Percentiles rank a stretch among this genome's conserved stretches.
Evolutionary conservation across 1,140 invertebrate genomes (phyloP).

Genomic region (Venustaconcha ellipsiformis): DNA sequence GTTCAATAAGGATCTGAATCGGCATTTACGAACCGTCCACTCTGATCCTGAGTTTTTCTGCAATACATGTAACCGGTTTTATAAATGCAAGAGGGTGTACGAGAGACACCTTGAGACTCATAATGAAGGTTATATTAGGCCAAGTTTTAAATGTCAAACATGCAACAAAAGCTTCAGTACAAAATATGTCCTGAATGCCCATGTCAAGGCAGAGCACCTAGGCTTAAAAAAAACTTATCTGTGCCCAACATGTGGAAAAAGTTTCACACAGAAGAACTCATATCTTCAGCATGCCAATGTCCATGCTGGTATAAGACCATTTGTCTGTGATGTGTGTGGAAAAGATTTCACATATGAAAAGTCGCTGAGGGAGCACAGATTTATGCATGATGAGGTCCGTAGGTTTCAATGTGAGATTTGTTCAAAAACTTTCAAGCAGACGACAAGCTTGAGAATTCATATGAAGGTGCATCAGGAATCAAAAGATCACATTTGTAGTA

Average conservation of each 20-base stretch:
- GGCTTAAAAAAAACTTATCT: slow-evolving; percentile 56
- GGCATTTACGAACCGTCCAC: slow-evolving; percentile 44
- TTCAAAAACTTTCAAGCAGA: slow-evolving; percentile 55
- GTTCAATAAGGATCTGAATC: slow-evolving; percentile 46
- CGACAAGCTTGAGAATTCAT: slow-evolving; percentile 55
- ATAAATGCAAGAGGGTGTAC: slow-evolving; percentile 44
- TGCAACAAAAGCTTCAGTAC: slow-evolving; percentile 54
- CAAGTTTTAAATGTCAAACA: slow-evolving; percentile 48
- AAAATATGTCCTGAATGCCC: slow-evolving; percentile 55
- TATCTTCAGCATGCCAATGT: slow-evolving; percentile 62
- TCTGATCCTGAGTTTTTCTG: slow-evolving; percentile 45
- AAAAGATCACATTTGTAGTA: slow-evolving; percentile 56
- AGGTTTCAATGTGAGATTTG: slow-evolving; percentile 57
- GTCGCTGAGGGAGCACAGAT: slow-evolving; percentile 55
- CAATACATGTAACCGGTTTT: slow-evolving; percentile 55
- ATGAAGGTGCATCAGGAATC: slow-evolving; percentile 56
- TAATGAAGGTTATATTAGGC: slow-evolving; percentile 51
- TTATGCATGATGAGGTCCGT: slow-evolving; percentile 54
- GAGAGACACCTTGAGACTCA: slow-evolving; percentile 49
- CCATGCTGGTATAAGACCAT: slow-evolving; percentile 57
- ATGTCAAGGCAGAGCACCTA: slow-evolving; percentile 58
- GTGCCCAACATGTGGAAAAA: slow-evolving; percentile 63
- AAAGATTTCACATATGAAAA: slow-evolving; percentile 59
- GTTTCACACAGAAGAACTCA: slow-evolving; percentile 60
- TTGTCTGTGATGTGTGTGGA: slow-evolving; percentile 60